These are phyloP conservation scores for Rhyacophila evoluta DNA, from an alignment of 2,888 invertebrate genomes.

Conservation along the genomic window DNA sequence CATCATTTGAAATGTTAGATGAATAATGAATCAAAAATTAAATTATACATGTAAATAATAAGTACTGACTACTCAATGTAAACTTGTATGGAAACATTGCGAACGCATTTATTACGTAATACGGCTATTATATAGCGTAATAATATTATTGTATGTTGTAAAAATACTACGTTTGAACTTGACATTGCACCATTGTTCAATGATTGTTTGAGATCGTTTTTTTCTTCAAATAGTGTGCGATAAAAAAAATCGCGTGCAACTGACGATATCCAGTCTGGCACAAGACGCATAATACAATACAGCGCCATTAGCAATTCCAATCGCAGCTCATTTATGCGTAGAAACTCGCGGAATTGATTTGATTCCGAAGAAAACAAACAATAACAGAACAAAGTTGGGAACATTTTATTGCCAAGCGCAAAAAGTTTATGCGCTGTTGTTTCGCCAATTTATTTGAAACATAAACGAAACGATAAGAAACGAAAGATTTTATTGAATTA, in stretches of 20 bases:
- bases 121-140: background rate
- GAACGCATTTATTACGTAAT: background rate
- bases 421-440: background rate
- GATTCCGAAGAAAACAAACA: background rate
- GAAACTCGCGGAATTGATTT: background rate
- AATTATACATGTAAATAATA: too few species aligned
- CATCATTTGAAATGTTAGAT: too few species aligned
- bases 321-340: background rate
- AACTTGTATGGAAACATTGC: background rate
- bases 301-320: background rate
- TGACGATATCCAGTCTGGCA: too few species aligned
- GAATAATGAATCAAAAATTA: too few species aligned
- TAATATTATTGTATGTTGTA: background rate
- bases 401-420: background rate
- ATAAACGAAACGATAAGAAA: background rate
- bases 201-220: background rate
- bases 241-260: slow-evolving; percentile 2
- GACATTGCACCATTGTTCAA: slow-evolving; percentile 11
- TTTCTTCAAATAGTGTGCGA: background rate
- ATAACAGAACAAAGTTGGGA: background rate
- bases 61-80: too few species aligned
- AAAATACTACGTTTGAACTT: background rate
- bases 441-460: background rate
- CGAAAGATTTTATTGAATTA: too few species aligned
- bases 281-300: background rate